Conservation (phyloP, 2,113 vertebrate species). For the Cryptomyrus ogoouensis region DNA sequence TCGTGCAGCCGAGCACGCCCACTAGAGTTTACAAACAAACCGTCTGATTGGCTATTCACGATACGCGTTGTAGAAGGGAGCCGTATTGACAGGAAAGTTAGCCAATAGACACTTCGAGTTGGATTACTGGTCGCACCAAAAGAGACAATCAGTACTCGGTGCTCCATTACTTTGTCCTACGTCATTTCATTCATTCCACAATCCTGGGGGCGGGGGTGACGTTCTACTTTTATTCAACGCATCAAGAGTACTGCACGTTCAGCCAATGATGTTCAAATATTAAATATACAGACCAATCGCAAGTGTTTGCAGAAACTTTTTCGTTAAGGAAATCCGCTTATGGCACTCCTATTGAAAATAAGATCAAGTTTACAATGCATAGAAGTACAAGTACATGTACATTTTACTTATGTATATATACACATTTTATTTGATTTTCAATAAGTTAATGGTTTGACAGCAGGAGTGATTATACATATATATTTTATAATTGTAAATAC, state of each 20-base stretch:
- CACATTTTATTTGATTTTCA: neutral
- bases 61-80: slow-evolving; percentile 10
- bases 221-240: slow-evolving; percentile 11
- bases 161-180: slow-evolving; percentile 34
- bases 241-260: neutral
- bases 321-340: neutral
- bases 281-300: neutral
- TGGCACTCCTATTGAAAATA: neutral
- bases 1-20: slow-evolving; percentile 52
- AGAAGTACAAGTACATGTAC: neutral
- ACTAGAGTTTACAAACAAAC: slow-evolving; percentile 63
- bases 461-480: neutral
- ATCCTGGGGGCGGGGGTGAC: neutral
- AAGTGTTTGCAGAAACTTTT: slow-evolving; percentile 19
- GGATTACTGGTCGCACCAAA: neutral
- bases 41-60: slow-evolving; percentile 47
- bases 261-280: neutral
- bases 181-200: slow-evolving; percentile 26
- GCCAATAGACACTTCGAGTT: slow-evolving; percentile 34
- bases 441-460: neutral
- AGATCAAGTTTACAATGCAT: neutral
- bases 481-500: neutral
- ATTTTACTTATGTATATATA: neutral
- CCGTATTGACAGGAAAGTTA: slow-evolving; percentile 24
- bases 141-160: slow-evolving; percentile 44